A percentile compares a stretch with the other conserved stretches of the same genome.
These are phyloP conservation scores for Apodemia mormo DNA, from an alignment of 2,888 invertebrate genomes.

Conservation along the genomic window DNA sequence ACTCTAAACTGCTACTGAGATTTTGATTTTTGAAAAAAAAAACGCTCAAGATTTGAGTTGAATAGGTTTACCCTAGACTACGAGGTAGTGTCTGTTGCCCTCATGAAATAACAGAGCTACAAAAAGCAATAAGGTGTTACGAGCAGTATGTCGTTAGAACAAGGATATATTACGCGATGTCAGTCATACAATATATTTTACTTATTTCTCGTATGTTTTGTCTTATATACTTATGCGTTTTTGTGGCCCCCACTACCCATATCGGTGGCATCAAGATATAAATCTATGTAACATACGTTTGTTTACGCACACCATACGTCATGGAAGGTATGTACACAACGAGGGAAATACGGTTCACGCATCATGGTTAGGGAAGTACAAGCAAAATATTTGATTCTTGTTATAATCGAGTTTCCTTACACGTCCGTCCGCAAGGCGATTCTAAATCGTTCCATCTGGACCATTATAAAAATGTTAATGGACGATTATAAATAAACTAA, in stretches of 20 bases:
- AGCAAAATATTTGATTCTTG: not conserved
- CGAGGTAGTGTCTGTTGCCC: too few relatives aligned
- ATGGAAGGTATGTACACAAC: slow-evolving; percentile 5
- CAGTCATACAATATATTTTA: too few relatives aligned
- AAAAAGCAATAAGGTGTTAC: too few relatives aligned
- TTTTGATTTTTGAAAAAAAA: too few relatives aligned
- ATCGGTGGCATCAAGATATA: not conserved
- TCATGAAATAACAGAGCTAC: too few relatives aligned
- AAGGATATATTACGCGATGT: too few relatives aligned
- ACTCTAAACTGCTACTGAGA: too few relatives aligned
- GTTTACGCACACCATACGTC: not conserved
- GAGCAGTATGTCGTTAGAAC: too few relatives aligned
- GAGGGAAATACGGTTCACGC: not conserved
- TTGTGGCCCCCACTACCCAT: not conserved
- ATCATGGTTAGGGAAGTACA: not conserved
- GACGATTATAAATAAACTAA: not conserved
- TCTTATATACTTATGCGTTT: not conserved
- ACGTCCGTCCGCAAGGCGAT: not conserved
- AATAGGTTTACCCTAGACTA: too few relatives aligned
- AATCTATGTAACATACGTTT: slow-evolving; percentile 6
- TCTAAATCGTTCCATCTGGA: slow-evolving; percentile 2
- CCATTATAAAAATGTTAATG: slow-evolving; percentile 5
- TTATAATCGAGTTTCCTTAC: not conserved
- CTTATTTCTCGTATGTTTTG: not conserved
- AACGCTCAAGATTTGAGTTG: too few relatives aligned